phyloP scores from a whole-genome alignment of 2,888 invertebrate genomes.

The Perithous albicinctus region DNA sequence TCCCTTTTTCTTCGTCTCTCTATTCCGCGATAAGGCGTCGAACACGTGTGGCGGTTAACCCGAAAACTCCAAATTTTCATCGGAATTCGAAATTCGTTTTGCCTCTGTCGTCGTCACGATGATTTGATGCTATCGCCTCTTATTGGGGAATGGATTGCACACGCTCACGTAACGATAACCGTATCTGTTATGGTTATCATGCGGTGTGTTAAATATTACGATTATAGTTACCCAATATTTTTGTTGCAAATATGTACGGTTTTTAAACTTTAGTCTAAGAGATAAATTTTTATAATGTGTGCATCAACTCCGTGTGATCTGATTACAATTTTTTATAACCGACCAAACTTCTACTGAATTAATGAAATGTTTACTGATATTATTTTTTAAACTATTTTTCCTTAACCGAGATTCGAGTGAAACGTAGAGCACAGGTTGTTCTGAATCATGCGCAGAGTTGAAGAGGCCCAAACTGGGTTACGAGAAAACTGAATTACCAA shows the following conservation, averaged over 20 bases:
- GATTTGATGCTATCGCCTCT: neutral
- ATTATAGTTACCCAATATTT: neutral
- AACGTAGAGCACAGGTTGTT: too few relatives aligned
- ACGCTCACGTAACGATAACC: neutral
- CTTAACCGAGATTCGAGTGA: too few relatives aligned
- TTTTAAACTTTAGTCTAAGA: neutral
- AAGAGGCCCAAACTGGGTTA: too few relatives aligned
- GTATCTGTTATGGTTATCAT: neutral
- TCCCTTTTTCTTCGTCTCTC: neutral
- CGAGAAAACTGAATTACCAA: too few relatives aligned
- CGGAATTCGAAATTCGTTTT: constrained; percentile 19
- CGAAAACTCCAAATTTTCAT: constrained; percentile 26
- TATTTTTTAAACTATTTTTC: neutral
- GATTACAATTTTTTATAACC: too few relatives aligned
- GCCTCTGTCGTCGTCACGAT: neutral
- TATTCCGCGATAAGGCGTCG: constrained; percentile 11
- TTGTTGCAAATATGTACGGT: neutral
- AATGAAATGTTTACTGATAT: neutral
- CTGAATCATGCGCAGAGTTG: too few relatives aligned
- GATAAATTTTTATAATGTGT: neutral
- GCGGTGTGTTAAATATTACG: neutral
- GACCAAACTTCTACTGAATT: neutral
- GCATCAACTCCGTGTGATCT: too few relatives aligned
- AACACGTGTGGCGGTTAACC: neutral
- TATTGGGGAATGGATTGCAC: neutral